Percentiles rank a stretch among this genome's conserved stretches.
These are phyloP conservation scores for Acromyrmex charruanus DNA, from an alignment of 1,140 invertebrate species.

Conservation along the genomic window DNA sequence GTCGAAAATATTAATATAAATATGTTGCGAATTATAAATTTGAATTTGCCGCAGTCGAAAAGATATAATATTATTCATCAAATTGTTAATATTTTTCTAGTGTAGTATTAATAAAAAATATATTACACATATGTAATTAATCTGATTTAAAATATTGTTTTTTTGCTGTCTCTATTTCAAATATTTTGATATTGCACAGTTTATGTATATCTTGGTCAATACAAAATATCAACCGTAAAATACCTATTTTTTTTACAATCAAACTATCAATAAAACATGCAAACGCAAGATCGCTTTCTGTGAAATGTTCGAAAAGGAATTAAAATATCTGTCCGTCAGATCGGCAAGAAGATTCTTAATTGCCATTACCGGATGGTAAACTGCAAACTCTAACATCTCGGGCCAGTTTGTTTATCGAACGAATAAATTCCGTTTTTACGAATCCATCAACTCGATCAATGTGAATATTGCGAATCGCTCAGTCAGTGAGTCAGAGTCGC, in stretches of 20 bases:
- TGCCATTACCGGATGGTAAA: conserved; percentile 14
- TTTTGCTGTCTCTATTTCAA: background rate
- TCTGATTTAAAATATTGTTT: background rate
- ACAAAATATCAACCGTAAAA: conserved; percentile 26
- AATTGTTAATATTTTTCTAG: background rate
- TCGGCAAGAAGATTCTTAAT: conserved; percentile 23
- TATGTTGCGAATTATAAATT: background rate
- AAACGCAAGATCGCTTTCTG: conserved; percentile 68
- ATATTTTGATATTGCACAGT: conserved; percentile 26
- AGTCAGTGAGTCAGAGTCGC: conserved; percentile 15
- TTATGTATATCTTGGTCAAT: background rate
- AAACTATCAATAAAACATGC: conserved; percentile 46
- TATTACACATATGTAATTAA: background rate
- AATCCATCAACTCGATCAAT: conserved; percentile 24
- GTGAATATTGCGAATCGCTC: background rate
- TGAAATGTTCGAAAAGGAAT: conserved; percentile 55
- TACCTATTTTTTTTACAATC: background rate
- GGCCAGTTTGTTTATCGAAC: conserved; percentile 53
- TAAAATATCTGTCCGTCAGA: conserved; percentile 63
- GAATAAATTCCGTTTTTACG: background rate
- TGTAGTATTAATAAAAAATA: background rate
- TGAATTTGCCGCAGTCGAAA: background rate
- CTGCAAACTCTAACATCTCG: conserved; percentile 14
- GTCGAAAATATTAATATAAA: background rate
- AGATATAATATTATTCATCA: background rate